Evolutionary conservation across 2,113 vertebrate species (phyloP).

Genomic region (Pangasianodon gigas): DNA sequence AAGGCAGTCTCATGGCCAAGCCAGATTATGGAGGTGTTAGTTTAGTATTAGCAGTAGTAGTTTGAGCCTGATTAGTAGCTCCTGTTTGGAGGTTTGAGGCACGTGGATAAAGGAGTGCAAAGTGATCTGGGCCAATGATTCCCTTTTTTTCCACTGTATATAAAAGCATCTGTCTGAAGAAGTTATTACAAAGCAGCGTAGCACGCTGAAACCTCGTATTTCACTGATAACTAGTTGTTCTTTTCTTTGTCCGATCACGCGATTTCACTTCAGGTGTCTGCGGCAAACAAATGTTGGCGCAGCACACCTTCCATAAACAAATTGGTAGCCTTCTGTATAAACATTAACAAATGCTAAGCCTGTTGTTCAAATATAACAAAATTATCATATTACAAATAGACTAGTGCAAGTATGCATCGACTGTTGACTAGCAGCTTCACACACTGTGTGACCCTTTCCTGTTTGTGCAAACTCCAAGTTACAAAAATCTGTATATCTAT

Average conservation of each 20-base stretch:
- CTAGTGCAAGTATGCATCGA: neutral
- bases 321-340: neutral
- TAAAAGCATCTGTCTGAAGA: neutral
- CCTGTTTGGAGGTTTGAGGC: conserved; percentile 23
- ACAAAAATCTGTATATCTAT: no score
- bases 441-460: no score
- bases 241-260: neutral
- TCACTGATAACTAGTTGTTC: no score
- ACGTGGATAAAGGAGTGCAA: conserved; percentile 51
- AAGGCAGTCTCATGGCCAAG: conserved; percentile 31
- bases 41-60: neutral
- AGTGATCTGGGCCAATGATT: neutral
- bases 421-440: neutral
- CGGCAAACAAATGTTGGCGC: neutral
- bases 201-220: neutral
- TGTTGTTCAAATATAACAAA: neutral
- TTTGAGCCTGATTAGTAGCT: conserved; percentile 48
- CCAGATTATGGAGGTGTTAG: neutral
- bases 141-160: neutral
- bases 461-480: no score
- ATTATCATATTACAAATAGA: neutral
- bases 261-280: neutral
- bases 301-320: neutral
- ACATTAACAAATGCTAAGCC: neutral
- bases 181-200: neutral